Percentiles rank a stretch among this genome's conserved stretches.
These are phyloP conservation scores for Lamellibrachia columna DNA, from an alignment of 2,888 invertebrate species.

Conservation along the genomic window DNA sequence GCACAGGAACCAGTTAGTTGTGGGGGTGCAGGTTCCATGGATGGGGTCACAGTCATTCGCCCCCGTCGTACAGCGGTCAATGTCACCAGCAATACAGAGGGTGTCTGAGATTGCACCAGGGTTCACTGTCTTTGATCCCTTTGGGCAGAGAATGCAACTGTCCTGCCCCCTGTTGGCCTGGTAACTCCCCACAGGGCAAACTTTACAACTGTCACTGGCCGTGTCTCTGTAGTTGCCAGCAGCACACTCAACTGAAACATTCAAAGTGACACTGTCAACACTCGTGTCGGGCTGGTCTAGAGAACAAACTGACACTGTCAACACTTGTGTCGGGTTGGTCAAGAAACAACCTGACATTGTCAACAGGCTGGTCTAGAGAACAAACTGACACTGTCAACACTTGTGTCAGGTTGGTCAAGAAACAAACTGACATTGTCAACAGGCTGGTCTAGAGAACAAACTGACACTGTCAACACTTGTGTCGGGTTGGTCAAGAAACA, in stretches of 20 bases:
- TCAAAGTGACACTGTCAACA: background rate
- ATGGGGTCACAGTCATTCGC: conserved; percentile 44
- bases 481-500: too few relatives aligned
- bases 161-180: conserved; percentile 43
- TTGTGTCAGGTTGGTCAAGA: too few relatives aligned
- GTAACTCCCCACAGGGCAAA: conserved; percentile 50
- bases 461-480: too few relatives aligned
- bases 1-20: conserved; percentile 44
- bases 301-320: background rate
- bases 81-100: conserved; percentile 43
- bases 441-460: too few relatives aligned
- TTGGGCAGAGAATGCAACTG: conserved; percentile 47
- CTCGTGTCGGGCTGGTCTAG: background rate
- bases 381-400: too few relatives aligned
- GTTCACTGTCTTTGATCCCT: conserved; percentile 44
- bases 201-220: conserved; percentile 42
- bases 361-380: background rate
- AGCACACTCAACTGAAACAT: conserved; percentile 46
- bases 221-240: conserved; percentile 41
- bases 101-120: conserved; percentile 40
- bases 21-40: conserved; percentile 45
- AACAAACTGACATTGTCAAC: background rate
- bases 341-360: background rate
- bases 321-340: too few relatives aligned
- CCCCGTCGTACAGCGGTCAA: conserved; percentile 47